Conservation (phyloP, 2,888 invertebrate genomes). For the Anaspis maculata region DNA sequence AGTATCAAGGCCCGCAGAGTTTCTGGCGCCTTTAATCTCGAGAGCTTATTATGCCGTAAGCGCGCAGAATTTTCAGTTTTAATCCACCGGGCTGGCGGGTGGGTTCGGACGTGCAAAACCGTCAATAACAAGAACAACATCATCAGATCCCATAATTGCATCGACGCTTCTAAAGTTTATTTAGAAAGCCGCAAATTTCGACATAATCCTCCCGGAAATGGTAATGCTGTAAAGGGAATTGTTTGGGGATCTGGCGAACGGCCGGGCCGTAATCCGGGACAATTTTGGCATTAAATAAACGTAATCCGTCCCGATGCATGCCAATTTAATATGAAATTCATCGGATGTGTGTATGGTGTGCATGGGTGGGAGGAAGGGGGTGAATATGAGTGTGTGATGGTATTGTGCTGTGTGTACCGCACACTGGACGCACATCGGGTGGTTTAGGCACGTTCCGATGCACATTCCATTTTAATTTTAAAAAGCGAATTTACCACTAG, state of each 20-base stretch:
- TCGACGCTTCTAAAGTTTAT: slow-evolving; percentile 8
- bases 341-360: slow-evolving; percentile 26
- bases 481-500: slow-evolving; percentile 22
- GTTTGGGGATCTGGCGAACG: slow-evolving; percentile 7
- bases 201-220: slow-evolving; percentile 9
- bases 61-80: not conserved
- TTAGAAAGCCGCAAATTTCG: slow-evolving; percentile 11
- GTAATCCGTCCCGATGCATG: slow-evolving; percentile 27
- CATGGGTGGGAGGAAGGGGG: no score
- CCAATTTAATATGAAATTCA: slow-evolving; percentile 34
- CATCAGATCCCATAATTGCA: no score
- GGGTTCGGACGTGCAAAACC: no score
- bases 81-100: not conserved
- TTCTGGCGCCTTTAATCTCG: no score
- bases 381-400: no score
- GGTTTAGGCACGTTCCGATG: slow-evolving; percentile 30
- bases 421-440: slow-evolving; percentile 21
- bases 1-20: no score
- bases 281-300: slow-evolving; percentile 27
- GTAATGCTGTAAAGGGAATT: no score
- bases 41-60: no score
- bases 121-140: no score
- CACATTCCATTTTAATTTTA: slow-evolving; percentile 31
- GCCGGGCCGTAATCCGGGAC: slow-evolving; percentile 11
- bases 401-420: slow-evolving; percentile 21